Evolutionary conservation across 1,140 invertebrate species (phyloP).

Genomic region (Phortica variegata): DNA sequence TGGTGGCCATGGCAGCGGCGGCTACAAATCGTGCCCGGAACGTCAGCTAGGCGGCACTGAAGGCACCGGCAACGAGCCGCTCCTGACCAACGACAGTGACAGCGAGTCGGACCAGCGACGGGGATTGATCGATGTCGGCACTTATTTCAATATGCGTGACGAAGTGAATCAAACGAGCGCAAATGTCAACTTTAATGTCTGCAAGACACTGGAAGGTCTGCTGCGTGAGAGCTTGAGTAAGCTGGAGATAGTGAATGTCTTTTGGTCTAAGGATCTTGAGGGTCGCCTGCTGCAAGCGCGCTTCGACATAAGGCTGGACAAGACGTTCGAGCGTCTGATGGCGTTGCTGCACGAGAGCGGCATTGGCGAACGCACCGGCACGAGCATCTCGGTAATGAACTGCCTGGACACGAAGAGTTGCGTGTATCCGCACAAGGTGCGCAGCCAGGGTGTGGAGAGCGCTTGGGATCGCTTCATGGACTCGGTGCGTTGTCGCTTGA

Average conservation of each 20-base stretch:
- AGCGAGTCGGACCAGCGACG: no score
- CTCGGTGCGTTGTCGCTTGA: slow-evolving; percentile 65
- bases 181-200: no score
- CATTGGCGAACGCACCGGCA: slow-evolving; percentile 50
- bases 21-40: neutral
- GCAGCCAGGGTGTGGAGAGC: slow-evolving; percentile 20
- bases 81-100: no score
- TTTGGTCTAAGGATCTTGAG: slow-evolving; percentile 27
- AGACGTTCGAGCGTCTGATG: slow-evolving; percentile 52
- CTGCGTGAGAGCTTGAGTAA: slow-evolving; percentile 20
- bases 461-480: slow-evolving; percentile 62
- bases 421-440: neutral
- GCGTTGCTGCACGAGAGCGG: slow-evolving; percentile 47
- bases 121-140: no score
- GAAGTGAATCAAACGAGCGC: no score
- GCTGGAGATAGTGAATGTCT: slow-evolving; percentile 29
- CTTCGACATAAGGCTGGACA: slow-evolving; percentile 48
- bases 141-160: no score
- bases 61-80: neutral
- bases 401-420: slow-evolving; percentile 33
- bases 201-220: slow-evolving; percentile 20
- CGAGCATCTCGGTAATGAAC: slow-evolving; percentile 47
- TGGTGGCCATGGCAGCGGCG: no score
- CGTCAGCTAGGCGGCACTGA: neutral
- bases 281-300: slow-evolving; percentile 27